A percentile compares a stretch with the other conserved stretches of the same genome.
These are phyloP conservation scores for Premnoplex brunnescens DNA, from an alignment of 2,797 vertebrate genomes.

Conservation along the genomic window DNA sequence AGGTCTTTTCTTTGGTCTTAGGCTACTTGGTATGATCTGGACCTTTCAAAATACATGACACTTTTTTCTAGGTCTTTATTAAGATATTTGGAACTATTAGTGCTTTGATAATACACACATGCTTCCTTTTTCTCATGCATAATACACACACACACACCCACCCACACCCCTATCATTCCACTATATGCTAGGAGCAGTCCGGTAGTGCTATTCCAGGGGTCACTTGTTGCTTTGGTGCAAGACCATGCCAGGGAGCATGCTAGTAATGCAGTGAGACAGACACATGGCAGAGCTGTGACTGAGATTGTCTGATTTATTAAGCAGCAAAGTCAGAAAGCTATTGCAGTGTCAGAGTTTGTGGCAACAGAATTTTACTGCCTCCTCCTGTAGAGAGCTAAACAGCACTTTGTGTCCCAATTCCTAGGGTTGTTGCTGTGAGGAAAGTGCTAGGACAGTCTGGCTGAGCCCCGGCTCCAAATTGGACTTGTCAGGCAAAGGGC, in stretches of 20 bases:
- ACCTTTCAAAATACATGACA: background rate
- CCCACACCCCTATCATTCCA: background rate
- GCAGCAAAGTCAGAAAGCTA: background rate
- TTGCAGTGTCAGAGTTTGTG: background rate
- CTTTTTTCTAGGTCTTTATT: background rate
- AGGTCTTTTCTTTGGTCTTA: background rate
- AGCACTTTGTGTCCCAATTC: background rate
- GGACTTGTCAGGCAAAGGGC: background rate
- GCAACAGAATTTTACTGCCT: background rate
- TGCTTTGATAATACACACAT: background rate
- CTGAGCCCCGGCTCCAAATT: background rate
- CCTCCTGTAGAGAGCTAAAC: background rate
- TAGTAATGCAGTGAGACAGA: background rate
- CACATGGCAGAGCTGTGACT: accelerated
- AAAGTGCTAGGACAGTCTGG: background rate
- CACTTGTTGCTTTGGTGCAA: background rate
- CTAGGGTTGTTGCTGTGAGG: background rate
- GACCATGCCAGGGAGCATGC: background rate
- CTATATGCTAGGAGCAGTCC: background rate
- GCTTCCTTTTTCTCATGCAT: background rate
- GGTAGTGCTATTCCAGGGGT: background rate
- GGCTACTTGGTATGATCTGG: background rate
- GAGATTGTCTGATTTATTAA: background rate
- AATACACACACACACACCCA: background rate
- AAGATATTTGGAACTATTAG: background rate